Evolutionary conservation across 2,888 invertebrate genomes (phyloP).

Genomic region (Eledone cirrhosa): DNA sequence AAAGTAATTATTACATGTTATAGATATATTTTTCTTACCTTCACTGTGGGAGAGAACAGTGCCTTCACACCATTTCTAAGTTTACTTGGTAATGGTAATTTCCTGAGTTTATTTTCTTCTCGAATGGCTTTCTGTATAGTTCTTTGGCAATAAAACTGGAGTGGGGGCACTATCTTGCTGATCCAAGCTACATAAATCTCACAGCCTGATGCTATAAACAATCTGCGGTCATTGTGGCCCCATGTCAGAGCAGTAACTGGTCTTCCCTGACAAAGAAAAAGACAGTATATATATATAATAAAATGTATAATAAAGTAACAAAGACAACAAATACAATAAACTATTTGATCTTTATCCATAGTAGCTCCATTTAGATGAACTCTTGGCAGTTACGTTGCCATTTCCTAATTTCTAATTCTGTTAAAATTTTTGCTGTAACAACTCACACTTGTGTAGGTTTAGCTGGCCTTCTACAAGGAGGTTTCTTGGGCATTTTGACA

Average conservation of each 20-base stretch:
- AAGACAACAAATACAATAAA: too few relatives aligned
- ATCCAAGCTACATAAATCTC: constrained; percentile 92
- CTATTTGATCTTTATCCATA: too few relatives aligned
- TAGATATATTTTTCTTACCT: constrained; percentile 71
- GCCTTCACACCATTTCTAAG: constrained; percentile 68
- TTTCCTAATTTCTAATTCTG: too few relatives aligned
- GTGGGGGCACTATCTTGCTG: constrained; percentile 85
- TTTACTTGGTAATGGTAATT: constrained; percentile 86
- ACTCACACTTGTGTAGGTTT: too few relatives aligned
- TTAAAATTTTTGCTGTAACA: too few relatives aligned
- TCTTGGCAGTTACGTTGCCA: too few relatives aligned
- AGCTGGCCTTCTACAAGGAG: too few relatives aligned
- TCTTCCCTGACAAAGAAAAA: constrained; percentile 63
- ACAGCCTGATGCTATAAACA: constrained; percentile 92
- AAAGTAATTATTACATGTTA: too few relatives aligned
- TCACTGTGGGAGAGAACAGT: constrained; percentile 79
- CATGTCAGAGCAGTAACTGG: constrained; percentile 93
- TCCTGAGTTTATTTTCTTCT: constrained; percentile 78
- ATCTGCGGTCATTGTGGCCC: constrained; percentile 96
- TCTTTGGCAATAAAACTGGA: constrained; percentile 88
- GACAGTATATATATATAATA: not conserved
- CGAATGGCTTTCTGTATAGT: constrained; percentile 64
- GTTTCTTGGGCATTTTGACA: too few relatives aligned
- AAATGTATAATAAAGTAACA: too few relatives aligned
- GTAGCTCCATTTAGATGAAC: too few relatives aligned